Base-by-base conservation (phyloP, 2,888 invertebrate species). In the Magallana nippona region DNA sequence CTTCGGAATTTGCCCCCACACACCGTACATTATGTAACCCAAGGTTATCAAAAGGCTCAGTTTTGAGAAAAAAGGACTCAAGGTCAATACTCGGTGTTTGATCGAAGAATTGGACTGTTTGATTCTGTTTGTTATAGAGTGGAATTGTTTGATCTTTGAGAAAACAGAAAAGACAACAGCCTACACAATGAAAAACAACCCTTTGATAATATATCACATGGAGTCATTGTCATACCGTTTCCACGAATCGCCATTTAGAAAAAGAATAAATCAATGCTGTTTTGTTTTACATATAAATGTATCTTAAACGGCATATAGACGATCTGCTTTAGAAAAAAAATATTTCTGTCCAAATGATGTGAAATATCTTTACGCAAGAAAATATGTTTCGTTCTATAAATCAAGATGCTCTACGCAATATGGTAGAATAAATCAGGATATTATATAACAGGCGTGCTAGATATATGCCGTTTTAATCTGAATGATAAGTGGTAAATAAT, bases 11-110 rank as follows among this genome's bases (percentile, higher is more conserved):
- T 32, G 13, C 15, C 71, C 27, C 22, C 22, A 32, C 71, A 71
- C 22, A 71, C 71, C 27, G 71, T 71, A 32, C 15, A 71, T 71
- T 71, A 71, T 71, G 71, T 71, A 71, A 71, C 71, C 27, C 22
- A 27, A 27, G 22, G 71, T 71, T 22, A 27, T 27, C 71, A 15
- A 71, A 71, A 71, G 32, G 71, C 71, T 22, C 15, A 71, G 5
- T 27, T 15, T 27, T 27, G 27, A 11, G 63, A 22, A 44, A 44
- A 71, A 71, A 27, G 13, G 27, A 71, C 71, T 71, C 71, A 27
- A 71, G 15, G 71, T 15, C 71, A 71, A 71, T 27, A 27, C 10
- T 27, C 13, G 71, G 8, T 71, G 32, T 71, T 44, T 44, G 44
- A 44, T 44, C n/a, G 17, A 60, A 60, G 60, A 60, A n/a, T n/a